Conservation (phyloP, 2,113 vertebrate species). For the Gallinago paraguaiae region DNA sequence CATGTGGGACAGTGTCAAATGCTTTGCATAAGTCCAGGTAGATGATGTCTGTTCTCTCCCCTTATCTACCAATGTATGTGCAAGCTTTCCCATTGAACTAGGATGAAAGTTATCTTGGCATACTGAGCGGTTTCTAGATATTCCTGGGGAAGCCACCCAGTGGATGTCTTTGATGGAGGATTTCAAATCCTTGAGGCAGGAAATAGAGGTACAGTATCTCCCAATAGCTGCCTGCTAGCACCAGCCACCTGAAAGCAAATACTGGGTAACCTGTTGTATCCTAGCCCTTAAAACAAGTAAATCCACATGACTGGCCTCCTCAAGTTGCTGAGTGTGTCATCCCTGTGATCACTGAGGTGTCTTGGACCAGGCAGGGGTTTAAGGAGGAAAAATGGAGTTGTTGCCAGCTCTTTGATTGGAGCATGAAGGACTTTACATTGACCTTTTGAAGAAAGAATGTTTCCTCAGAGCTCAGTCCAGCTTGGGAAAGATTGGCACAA, state of each 20-base stretch:
- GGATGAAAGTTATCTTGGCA: background rate
- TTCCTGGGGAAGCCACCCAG: background rate
- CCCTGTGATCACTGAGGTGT: background rate
- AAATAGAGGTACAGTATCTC: background rate
- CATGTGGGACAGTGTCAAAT: too few species aligned
- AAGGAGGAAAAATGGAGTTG: background rate
- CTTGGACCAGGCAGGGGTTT: background rate
- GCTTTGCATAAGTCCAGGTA: too few species aligned
- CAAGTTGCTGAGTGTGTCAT: background rate
- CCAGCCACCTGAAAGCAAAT: background rate
- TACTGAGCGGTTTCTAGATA: background rate
- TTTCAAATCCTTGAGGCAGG: background rate
- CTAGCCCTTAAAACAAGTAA: background rate
- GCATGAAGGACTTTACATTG: fast-evolving
- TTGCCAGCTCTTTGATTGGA: background rate
- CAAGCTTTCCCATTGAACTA: background rate
- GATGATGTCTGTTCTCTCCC: too few species aligned
- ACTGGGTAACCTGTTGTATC: background rate
- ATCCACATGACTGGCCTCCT: background rate
- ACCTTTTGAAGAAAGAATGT: background rate
- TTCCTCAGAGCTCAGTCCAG: background rate
- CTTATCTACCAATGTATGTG: background rate
- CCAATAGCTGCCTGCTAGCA: background rate
- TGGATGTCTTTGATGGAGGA: background rate
- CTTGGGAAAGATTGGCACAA: background rate